Base-by-base conservation (phyloP, 64 coral and sea anemone species). In the Stichodactyla mertensii region DNA sequence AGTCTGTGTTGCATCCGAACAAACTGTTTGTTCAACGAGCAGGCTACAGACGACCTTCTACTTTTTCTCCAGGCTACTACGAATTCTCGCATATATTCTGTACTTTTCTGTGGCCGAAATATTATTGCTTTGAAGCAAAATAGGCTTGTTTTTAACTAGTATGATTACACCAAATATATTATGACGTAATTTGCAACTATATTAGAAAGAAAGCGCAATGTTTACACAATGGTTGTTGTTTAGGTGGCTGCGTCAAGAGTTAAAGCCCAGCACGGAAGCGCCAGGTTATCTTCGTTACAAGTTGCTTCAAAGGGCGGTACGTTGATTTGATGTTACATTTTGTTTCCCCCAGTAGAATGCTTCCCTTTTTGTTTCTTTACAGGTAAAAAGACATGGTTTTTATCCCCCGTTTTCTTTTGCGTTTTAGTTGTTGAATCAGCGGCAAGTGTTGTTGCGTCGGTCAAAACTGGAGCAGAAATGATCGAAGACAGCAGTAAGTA, bases 401-500 rank as follows among this genome's bases (percentile, higher is more conserved):
- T 7, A 69, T 69, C 16, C 4, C 28, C 16, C 1, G 61, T 22
- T 54, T 52, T 15, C 52, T 16, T 87, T 77, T 85, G 52, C 52
- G n/a, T 79, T 77, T 62, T 86, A 98, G 96, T 98, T 85, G 96
- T 92, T 69, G 96, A 98, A 85, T 93, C 92, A 15, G 92, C 96
- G n/a, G 96, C 92, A 13, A 89, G 90, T 51, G 96, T 98, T 14
- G 96, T 98, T 22, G 96, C 96, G 60, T 98, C 96, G 26, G 93
- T 90, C 4, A 98, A 98, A 62, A 94, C 92, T 52, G 96, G 96
- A 20, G 93, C 96, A 11, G 96, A 98, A 62, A 98, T 98, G 96
- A 98, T 98, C 18, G 96, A 98, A 58, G 96, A 98, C 86, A 98
- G 93, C 28, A 98, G 96, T 98, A 90, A 94, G 96, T 92, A 84